phyloP scores from a whole-genome alignment of 1,140 invertebrate genomes.

The Drosophila miranda region DNA sequence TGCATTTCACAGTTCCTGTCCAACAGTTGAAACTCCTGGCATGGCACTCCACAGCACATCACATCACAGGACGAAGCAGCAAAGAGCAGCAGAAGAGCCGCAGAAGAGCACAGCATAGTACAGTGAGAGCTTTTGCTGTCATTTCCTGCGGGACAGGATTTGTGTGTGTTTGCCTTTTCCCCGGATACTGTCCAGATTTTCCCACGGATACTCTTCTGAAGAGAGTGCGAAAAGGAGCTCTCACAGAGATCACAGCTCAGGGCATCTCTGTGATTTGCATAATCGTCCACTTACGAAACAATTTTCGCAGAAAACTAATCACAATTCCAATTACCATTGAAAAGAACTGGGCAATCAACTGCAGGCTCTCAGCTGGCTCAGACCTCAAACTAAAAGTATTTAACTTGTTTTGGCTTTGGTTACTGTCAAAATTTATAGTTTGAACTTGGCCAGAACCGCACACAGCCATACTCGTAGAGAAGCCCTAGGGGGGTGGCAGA shows the following conservation, averaged over 20 bases:
- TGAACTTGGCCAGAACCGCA: slow-evolving; percentile 30
- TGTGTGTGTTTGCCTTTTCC: slow-evolving; percentile 10
- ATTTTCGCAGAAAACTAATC: slow-evolving; percentile 37
- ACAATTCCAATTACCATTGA: slow-evolving; percentile 27
- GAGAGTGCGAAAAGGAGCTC: slow-evolving; percentile 34
- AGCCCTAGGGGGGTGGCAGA: background rate
- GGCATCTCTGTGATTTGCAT: slow-evolving; percentile 24
- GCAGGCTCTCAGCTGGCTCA: background rate
- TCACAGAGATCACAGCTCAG: background rate
- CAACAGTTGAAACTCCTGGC: slow-evolving; percentile 6
- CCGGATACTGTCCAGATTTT: slow-evolving; percentile 14
- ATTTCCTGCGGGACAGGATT: slow-evolving; percentile 43
- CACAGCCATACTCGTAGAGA: background rate
- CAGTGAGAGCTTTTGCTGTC: slow-evolving; percentile 15
- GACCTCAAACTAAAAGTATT: slow-evolving; percentile 25
- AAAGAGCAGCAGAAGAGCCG: slow-evolving; percentile 15
- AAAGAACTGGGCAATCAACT: slow-evolving; percentile 18
- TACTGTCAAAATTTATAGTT: slow-evolving; percentile 55
- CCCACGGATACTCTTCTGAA: slow-evolving; percentile 30
- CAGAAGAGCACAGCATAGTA: slow-evolving; percentile 27
- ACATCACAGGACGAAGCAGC: background rate
- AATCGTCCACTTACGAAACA: slow-evolving; percentile 32
- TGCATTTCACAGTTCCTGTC: slow-evolving; percentile 48
- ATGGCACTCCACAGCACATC: background rate
- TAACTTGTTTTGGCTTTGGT: slow-evolving; percentile 37